A percentile compares a stretch with the other conserved stretches of the same genome.
Evolutionary conservation across 2,888 invertebrate genomes (phyloP).

Genomic region (Chaetogeoica ovagalla): DNA sequence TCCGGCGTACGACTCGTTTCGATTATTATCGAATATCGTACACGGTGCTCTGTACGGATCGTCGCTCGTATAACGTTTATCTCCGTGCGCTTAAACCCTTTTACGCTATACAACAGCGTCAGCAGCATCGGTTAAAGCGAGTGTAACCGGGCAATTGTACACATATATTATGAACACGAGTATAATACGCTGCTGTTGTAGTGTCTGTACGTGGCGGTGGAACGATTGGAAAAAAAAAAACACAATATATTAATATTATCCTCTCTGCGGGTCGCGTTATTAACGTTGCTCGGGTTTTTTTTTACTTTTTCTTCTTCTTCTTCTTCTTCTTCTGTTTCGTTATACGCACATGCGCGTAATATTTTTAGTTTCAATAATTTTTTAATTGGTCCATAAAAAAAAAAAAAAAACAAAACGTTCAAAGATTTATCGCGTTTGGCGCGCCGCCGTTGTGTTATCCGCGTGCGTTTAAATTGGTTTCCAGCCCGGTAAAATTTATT

Average conservation of each 20-base stretch:
- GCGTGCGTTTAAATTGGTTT: conserved; percentile 51
- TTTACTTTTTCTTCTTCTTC: not conserved
- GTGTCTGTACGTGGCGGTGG: not conserved
- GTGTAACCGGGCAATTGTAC: too few species aligned
- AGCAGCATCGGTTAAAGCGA: not conserved
- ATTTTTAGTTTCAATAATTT: conserved; percentile 40
- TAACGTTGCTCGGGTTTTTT: not conserved
- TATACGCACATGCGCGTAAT: not conserved
- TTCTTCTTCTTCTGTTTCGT: not conserved
- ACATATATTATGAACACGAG: not conserved
- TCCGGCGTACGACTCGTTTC: not conserved
- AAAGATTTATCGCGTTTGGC: conserved; percentile 32
- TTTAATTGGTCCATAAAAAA: conserved; percentile 51
- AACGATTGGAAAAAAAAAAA: not conserved
- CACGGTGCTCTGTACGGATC: too few species aligned
- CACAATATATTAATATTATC: conserved; percentile 32
- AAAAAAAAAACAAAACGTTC: conserved; percentile 30
- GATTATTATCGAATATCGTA: not conserved
- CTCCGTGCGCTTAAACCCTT: not conserved
- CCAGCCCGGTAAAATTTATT: conserved; percentile 42
- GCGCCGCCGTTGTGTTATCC: not conserved
- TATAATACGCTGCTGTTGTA: too few species aligned
- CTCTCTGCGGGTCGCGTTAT: conserved; percentile 37
- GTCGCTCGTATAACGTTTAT: too few species aligned
- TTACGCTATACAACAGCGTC: not conserved